phyloP scores from a whole-genome alignment of 2,888 invertebrate genomes.

The Elmis aenea region DNA sequence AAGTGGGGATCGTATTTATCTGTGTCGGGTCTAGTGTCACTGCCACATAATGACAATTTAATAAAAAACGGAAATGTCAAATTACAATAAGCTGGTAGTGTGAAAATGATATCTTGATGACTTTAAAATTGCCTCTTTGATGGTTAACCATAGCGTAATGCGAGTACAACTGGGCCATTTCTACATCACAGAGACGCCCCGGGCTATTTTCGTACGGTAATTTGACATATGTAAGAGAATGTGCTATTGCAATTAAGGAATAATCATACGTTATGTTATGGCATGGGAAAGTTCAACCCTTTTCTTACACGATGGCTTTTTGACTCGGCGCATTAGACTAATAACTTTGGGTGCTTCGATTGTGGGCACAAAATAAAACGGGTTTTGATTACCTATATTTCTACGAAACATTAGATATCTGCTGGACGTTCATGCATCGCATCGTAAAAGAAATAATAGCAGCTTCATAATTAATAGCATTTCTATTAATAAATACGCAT shows the following conservation, averaged over 20 bases:
- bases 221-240: constrained; percentile 19
- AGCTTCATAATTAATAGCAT: too few relatives aligned
- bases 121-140: constrained; percentile 41
- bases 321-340: too few relatives aligned
- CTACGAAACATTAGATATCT: too few relatives aligned
- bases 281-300: constrained; percentile 27
- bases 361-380: too few relatives aligned
- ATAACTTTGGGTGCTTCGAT: too few relatives aligned
- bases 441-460: too few relatives aligned
- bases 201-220: constrained; percentile 18
- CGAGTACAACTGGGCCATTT: constrained; percentile 18
- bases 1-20: too few relatives aligned
- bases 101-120: constrained; percentile 46
- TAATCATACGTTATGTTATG: constrained; percentile 28
- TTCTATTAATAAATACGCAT: too few relatives aligned
- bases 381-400: too few relatives aligned
- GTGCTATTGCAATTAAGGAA: constrained; percentile 27
- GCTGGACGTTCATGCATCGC: too few relatives aligned
- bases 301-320: too few relatives aligned
- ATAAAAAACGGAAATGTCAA: constrained; percentile 47
- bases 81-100: constrained; percentile 44
- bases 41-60: constrained; percentile 39
- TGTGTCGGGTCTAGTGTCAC: constrained; percentile 12
- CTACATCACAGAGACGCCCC: constrained; percentile 16
- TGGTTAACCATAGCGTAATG: constrained; percentile 18